Conservation (phyloP, 2,797 vertebrate genomes). For the Dicrostonyx torquatus region DNA sequence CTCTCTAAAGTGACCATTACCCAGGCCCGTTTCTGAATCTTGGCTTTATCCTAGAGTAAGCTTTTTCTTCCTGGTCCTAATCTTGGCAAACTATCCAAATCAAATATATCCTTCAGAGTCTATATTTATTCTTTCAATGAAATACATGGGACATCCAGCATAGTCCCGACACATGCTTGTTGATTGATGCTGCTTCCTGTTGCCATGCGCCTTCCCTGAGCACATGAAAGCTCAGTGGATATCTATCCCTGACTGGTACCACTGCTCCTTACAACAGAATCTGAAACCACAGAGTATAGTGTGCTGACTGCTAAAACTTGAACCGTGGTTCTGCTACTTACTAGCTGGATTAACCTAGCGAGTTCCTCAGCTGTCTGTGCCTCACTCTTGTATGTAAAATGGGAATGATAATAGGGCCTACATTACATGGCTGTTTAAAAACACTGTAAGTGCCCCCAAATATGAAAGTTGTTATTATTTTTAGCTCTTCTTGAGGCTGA, state of each 20-base stretch:
- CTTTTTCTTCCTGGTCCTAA: not conserved
- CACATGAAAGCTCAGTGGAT: constrained; percentile 32
- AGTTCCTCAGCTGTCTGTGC: constrained; percentile 40
- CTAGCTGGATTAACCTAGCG: not conserved
- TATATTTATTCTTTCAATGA: constrained; percentile 41
- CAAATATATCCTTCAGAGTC: constrained; percentile 21
- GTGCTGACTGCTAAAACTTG: not conserved
- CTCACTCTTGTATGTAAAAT: constrained; percentile 32
- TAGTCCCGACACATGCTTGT: constrained; percentile 14
- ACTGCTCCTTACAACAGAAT: constrained; percentile 17
- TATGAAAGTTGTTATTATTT: constrained; percentile 2
- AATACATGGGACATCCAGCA: constrained; percentile 16
- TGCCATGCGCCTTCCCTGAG: not conserved
- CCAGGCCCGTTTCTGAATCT: constrained; percentile 26
- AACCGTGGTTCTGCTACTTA: constrained; percentile 48
- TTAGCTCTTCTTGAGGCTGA: not conserved
- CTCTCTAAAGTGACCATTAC: not conserved
- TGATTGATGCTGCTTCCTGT: constrained; percentile 41
- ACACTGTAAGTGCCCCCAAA: constrained; percentile 18
- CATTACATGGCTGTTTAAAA: constrained; percentile 25
- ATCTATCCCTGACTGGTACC: constrained; percentile 22
- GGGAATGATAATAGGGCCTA: constrained; percentile 10
- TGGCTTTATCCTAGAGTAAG: constrained; percentile 54
- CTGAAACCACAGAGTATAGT: constrained; percentile 4
- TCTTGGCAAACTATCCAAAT: constrained; percentile 42